A percentile compares a stretch with the other conserved stretches of the same genome.
Evolutionary conservation across 2,888 invertebrate genomes (phyloP).

Genomic region (Imbricaverruca yamaguchii): DNA sequence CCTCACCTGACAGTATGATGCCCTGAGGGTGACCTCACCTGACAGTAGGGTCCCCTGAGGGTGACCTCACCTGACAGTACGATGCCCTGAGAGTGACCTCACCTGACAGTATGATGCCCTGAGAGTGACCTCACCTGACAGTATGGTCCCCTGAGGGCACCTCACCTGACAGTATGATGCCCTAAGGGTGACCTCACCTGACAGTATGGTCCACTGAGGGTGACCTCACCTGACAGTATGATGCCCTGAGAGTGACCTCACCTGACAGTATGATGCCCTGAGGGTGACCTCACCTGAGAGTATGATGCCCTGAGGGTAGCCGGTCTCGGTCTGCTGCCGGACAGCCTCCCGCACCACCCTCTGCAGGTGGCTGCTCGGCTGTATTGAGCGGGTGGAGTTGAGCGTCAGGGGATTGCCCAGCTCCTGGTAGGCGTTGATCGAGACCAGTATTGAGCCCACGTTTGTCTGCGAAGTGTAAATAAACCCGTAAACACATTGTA

Average conservation of each 20-base stretch:
- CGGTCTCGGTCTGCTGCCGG: slow-evolving; percentile 86
- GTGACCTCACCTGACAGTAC: too few relatives aligned
- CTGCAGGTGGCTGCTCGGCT: slow-evolving; percentile 70
- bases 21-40: too few relatives aligned
- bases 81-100: too few relatives aligned
- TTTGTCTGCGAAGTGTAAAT: slow-evolving; percentile 58
- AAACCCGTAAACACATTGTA: too few relatives aligned
- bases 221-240: too few relatives aligned
- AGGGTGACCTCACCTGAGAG: slow-evolving; percentile 49
- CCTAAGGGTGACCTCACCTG: slow-evolving; percentile 64
- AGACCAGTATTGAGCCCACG: slow-evolving; percentile 82
- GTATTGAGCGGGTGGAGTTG: slow-evolving; percentile 65
- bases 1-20: too few relatives aligned
- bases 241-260: slow-evolving; percentile 42
- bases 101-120: too few relatives aligned
- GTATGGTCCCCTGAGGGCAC: neutral
- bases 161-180: slow-evolving; percentile 64
- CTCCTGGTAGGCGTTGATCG: slow-evolving; percentile 82
- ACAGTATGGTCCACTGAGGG: too few relatives aligned
- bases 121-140: slow-evolving; percentile 49
- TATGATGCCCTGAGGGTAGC: slow-evolving; percentile 91
- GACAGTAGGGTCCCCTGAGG: too few relatives aligned
- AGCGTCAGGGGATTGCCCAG: slow-evolving; percentile 79
- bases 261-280: slow-evolving; percentile 47
- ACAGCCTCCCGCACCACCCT: slow-evolving; percentile 86